Conservation (phyloP, 2,113 vertebrate genomes). For the Saccopteryx leptura region DNA sequence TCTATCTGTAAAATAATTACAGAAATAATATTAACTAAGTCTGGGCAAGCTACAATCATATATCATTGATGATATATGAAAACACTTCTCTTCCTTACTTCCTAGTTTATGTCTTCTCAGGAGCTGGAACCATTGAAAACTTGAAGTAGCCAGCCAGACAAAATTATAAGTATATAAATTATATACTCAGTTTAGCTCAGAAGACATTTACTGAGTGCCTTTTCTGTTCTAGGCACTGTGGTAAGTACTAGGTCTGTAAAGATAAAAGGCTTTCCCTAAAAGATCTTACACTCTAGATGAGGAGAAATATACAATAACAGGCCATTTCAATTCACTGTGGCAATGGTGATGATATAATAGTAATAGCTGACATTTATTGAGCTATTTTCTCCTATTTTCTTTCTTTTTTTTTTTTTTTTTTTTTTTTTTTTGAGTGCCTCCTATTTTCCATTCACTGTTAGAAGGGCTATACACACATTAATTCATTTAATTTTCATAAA, state of each 20-base stretch:
- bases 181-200: not conserved
- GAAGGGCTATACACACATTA: not conserved
- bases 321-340: not conserved
- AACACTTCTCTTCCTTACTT: not conserved
- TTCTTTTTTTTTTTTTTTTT: no score
- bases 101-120: slow-evolving; percentile 20
- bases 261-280: slow-evolving; percentile 8
- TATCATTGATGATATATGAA: not conserved
- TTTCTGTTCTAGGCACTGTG: not conserved
- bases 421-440: not conserved
- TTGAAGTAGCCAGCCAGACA: not conserved
- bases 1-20: slow-evolving; percentile 1
- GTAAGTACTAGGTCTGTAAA: slow-evolving; percentile 10
- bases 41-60: not conserved
- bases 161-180: not conserved
- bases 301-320: not conserved
- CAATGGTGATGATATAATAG: not conserved
- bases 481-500: not conserved
- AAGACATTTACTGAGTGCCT: not conserved
- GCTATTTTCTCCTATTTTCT: not conserved
- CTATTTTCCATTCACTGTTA: not conserved
- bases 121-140: not conserved
- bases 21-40: not conserved
- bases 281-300: not conserved
- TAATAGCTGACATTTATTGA: not conserved